Base-by-base conservation (phyloP, 2,888 invertebrate species). In the Calliopum simillimum region DNA sequence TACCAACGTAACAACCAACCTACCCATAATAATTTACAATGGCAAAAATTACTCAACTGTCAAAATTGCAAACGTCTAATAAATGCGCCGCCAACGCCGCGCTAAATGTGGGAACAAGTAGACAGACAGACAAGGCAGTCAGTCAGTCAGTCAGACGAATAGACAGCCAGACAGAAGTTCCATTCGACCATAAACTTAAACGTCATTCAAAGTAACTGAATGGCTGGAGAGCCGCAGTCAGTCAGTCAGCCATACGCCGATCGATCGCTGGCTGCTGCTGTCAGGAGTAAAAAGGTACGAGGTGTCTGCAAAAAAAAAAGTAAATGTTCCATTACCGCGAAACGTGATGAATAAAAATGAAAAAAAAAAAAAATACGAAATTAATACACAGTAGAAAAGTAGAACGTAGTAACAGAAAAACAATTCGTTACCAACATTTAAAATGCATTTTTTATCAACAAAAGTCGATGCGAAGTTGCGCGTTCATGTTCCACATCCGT, bases 351-450 rank as follows among this genome's bases (percentile, higher is more conserved):
- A 19, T 61, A 33, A 16, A 46, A 59, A 41, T 19, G 21, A 14
- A 56, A 56, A 16, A 13, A 44, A 56, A 33, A 16, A 41, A 43
- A 33, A n/a, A 4, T 8, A 59, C 6, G 11, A 59, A 33, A 33
- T 33, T 33, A 33, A 33, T 33, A 8, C 33, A 33, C 33, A 33
- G 33, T 33, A 33, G n/a, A n/a, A 33, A 33, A 33, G 33, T 33
- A 33, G 33, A 33, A 3, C 19, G 11, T 25, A 4, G 25, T 44
- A 44, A 61, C 61, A 44, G 16, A 61, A 53, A 23, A 53, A 46
- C 61, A 21, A 61, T 61, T 61, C 61, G 61, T 61, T 46, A 61
- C n/a, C 51, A 64, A 64, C 49, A 64, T 64, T 64, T 64, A 64
- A 53, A 53, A 64, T 49, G 53, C 51, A 64, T 64, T 64, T 64